Percentiles rank a stretch among this genome's conserved stretches.
Evolutionary conservation across 2,113 vertebrate genomes (phyloP).

Genomic region (Aptenodytes forsteri): DNA sequence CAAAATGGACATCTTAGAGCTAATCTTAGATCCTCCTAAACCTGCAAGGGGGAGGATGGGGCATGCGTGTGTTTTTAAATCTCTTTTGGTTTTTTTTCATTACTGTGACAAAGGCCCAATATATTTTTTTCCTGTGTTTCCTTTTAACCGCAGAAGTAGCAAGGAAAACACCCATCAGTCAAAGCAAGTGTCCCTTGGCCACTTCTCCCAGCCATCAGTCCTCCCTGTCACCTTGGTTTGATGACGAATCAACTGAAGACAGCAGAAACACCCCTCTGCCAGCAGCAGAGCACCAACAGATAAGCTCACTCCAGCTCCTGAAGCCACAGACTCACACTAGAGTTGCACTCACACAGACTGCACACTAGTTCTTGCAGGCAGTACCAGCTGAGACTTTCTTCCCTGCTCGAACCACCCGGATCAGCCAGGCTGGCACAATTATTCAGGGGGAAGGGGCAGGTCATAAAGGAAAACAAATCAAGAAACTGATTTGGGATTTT

Average conservation of each 20-base stretch:
- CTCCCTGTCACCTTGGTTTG: not conserved
- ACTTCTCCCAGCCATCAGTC: not conserved
- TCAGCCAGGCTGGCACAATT: not conserved
- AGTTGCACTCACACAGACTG: not conserved
- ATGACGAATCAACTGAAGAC: not conserved
- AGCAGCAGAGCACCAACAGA: not conserved
- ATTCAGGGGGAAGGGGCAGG: not conserved
- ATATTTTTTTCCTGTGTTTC: not conserved
- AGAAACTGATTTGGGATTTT: not conserved
- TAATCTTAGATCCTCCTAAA: not conserved
- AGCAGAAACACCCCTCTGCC: not conserved
- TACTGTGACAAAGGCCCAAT: not conserved
- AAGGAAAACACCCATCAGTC: not conserved
- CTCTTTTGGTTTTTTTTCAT: not conserved
- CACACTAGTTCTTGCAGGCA: not conserved
- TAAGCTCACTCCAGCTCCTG: not conserved
- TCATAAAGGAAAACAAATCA: not conserved
- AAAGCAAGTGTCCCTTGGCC: not conserved
- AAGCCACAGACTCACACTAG: not conserved
- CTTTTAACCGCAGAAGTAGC: not conserved
- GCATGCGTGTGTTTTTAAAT: not conserved
- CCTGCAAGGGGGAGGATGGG: not conserved
- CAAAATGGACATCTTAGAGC: not conserved
- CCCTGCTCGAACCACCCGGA: accelerated
- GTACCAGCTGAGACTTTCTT: not conserved